Base-by-base conservation (phyloP, 2,888 invertebrate species). In the Leptopilina syphax region DNA sequence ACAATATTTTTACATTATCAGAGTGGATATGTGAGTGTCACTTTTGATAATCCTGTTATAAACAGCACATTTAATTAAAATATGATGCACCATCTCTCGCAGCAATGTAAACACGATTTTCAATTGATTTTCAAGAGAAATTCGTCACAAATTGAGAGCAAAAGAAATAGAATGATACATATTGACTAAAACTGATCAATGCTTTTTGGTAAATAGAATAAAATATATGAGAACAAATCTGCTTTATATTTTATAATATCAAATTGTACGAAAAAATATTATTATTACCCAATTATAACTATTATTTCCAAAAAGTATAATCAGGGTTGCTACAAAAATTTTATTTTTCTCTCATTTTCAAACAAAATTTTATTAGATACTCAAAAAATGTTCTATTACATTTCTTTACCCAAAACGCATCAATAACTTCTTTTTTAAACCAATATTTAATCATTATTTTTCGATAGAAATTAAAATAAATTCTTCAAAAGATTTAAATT, bases 111-210 rank as follows among this genome's bases (percentile, higher is more conserved):
- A 73, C 57, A 27, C 57, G 57, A n/a, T 54, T 54, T 73, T 73
- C 57, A 73, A 73, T 73, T 54, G 57, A 73, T 54, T 73, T 57
- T 27, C 73, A 73, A 73, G 34, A 73, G 73, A 34, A 73, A 57
- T 73, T 73, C 54, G 73, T 73, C 73, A 57, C 34, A 54, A 54
- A 73, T 73, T 73, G 73, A 34, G 54, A n/a, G 73, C 57, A 73
- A 54, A 34, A 24, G 24, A 73, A 73, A 68, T 10, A 18, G 73
- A 34, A 73, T 34, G 57, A 57, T 73, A 73, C 73, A 73, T 73
- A 73, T 73, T 73, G 54, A 73, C 73, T 73, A n/a, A 73, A 73
- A 57, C 57, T 24, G 70, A 70, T 54, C 44, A 44, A 54, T 73
- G 73, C 73, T 57, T 73, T 73, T 34, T n/a, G 54, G 73, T 54